phyloP scores from a whole-genome alignment of 2,113 vertebrate species.

The Macquaria australasica region DNA sequence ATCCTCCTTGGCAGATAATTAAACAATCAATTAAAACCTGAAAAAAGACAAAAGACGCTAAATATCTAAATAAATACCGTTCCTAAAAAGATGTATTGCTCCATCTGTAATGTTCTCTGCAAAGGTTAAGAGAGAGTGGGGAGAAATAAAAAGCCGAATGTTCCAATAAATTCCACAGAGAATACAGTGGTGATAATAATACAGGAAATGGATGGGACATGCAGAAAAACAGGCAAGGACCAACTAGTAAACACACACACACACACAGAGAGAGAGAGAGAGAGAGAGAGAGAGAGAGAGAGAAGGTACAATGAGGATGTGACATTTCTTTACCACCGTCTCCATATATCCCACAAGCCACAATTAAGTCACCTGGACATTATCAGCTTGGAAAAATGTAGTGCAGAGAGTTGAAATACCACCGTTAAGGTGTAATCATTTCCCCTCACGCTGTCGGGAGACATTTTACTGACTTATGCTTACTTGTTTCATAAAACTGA shows the following conservation, averaged over 20 bases:
- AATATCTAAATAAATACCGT: not conserved
- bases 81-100: not conserved
- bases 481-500: slow-evolving; percentile 36
- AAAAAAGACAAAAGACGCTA: not conserved
- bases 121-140: slow-evolving; percentile 24
- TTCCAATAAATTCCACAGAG: not conserved
- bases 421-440: slow-evolving; percentile 20
- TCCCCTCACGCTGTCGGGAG: not conserved
- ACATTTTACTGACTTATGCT: slow-evolving; percentile 49
- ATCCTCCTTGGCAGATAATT: not conserved
- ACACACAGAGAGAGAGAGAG: not conserved
- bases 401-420: slow-evolving; percentile 28
- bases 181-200: not conserved
- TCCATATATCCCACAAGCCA: slow-evolving; percentile 8
- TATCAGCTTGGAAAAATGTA: slow-evolving; percentile 25
- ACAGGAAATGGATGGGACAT: not conserved
- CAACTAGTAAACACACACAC: not conserved
- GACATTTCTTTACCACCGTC: slow-evolving; percentile 28
- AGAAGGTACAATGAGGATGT: not conserved
- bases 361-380: slow-evolving; percentile 27
- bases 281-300: not conserved
- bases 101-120: not conserved
- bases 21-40: not conserved
- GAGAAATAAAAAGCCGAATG: slow-evolving; percentile 2
- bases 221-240: not conserved